These are phyloP conservation scores for Archaeoteleia sp. DNA, from an alignment of 2,888 invertebrate genomes.

Conservation along the genomic window DNA sequence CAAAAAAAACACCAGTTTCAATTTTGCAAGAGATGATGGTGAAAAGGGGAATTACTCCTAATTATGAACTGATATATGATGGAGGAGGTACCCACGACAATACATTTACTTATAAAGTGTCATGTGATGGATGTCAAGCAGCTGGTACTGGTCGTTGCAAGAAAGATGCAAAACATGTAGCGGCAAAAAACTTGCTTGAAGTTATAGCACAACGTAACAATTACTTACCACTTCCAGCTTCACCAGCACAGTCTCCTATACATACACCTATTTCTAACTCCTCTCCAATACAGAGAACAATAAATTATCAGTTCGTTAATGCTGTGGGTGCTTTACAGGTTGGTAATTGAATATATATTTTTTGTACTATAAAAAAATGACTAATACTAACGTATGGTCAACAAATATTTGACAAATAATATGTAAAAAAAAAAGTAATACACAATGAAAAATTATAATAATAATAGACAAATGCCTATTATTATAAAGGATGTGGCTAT, in stretches of 20 bases:
- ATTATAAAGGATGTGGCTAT: too few species aligned
- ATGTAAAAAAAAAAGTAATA: too few species aligned
- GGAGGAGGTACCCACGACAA: constrained; percentile 72
- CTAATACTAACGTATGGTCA: too few species aligned
- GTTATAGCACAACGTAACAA: constrained; percentile 63
- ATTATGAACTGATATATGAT: constrained; percentile 75
- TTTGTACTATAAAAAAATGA: too few species aligned
- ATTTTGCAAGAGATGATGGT: constrained; percentile 81
- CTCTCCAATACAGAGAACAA: constrained; percentile 56
- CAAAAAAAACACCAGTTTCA: constrained; percentile 80
- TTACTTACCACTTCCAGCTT: constrained; percentile 64
- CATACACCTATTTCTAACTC: constrained; percentile 51
- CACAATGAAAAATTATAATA: too few species aligned
- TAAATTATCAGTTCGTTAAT: constrained; percentile 65
- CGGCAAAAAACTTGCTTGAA: constrained; percentile 71
- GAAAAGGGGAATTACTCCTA: constrained; percentile 76
- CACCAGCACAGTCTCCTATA: constrained; percentile 62
- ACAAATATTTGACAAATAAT: too few species aligned
- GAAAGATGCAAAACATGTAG: constrained; percentile 74
- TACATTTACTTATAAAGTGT: constrained; percentile 70
- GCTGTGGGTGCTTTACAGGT: constrained; percentile 68
- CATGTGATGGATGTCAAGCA: constrained; percentile 65
- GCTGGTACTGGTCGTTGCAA: constrained; percentile 72
- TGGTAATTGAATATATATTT: too few species aligned
- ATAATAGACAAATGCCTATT: too few species aligned